phyloP scores from a whole-genome alignment of 2,888 invertebrate genomes.

The Netelia virgata region DNA sequence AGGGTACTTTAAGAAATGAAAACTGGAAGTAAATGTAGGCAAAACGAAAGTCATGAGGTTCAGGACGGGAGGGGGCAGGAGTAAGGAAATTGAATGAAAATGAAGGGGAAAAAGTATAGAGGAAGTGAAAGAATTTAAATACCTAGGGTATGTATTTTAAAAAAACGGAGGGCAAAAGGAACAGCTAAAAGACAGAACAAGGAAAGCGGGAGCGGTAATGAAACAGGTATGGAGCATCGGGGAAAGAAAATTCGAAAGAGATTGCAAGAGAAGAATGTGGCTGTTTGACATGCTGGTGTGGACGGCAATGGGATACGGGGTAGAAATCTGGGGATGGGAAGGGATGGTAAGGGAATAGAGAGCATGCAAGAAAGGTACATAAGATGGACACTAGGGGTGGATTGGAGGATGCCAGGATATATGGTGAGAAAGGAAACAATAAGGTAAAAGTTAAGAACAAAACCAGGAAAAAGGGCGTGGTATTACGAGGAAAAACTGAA shows the following conservation, averaged over 20 bases:
- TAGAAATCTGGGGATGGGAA: constrained; percentile 22
- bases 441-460: too few relatives aligned
- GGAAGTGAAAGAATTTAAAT: too few relatives aligned
- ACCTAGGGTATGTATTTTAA: too few relatives aligned
- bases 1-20: constrained; percentile 3
- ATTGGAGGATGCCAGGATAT: too few relatives aligned
- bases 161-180: too few relatives aligned
- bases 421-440: too few relatives aligned
- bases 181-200: too few relatives aligned
- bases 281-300: constrained; percentile 36
- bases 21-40: constrained; percentile 18
- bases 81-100: constrained; percentile 8
- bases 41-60: constrained; percentile 24
- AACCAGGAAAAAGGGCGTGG: too few relatives aligned
- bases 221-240: constrained; percentile 31
- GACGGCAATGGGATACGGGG: constrained; percentile 37
- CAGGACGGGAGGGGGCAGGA: neutral
- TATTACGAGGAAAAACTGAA: constrained; percentile 26
- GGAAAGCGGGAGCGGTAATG: constrained; percentile 21
- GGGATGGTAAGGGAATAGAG: constrained; percentile 10
- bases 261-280: constrained; percentile 32
- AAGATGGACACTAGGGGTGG: too few relatives aligned
- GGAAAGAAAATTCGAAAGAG: constrained; percentile 23
- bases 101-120: too few relatives aligned
- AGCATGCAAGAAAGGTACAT: constrained; percentile 26